Evolutionary conservation across 2,888 invertebrate genomes (phyloP).

Genomic region (Tanytarsus gracilentus): DNA sequence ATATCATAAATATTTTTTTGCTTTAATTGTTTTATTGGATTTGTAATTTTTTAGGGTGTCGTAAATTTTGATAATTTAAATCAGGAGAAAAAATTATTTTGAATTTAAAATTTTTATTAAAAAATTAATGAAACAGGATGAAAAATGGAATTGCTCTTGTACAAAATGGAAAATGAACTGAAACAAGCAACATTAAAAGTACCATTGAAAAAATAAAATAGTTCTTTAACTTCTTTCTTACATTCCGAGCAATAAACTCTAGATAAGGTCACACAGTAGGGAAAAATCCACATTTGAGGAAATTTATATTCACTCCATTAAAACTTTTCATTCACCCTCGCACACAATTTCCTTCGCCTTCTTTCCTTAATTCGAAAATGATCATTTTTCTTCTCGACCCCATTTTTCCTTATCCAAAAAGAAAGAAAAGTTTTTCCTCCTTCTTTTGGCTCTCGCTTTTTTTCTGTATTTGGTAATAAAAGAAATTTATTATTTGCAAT

Average conservation of each 20-base stretch:
- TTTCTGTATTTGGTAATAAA: conserved; percentile 13
- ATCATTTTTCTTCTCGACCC: conserved; percentile 1
- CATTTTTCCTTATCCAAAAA: not conserved
- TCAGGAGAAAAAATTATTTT: too few relatives aligned
- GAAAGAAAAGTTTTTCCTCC: not conserved
- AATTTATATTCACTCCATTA: conserved; percentile 17
- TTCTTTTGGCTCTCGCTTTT: not conserved
- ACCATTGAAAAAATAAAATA: not conserved
- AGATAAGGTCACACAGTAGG: too few relatives aligned
- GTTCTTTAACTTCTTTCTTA: not conserved
- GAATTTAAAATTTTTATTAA: too few relatives aligned
- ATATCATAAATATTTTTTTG: too few relatives aligned
- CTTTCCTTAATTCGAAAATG: conserved; percentile 19
- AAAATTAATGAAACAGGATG: too few relatives aligned
- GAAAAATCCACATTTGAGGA: conserved; percentile 13
- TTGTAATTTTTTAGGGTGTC: too few relatives aligned
- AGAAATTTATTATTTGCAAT: conserved; percentile 28
- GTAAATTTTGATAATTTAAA: too few relatives aligned
- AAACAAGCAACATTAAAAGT: too few relatives aligned
- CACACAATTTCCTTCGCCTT: not conserved
- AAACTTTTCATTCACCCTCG: conserved; percentile 4
- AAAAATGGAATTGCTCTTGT: too few relatives aligned
- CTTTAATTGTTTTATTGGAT: too few relatives aligned
- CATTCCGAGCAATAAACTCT: too few relatives aligned
- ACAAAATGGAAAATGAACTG: too few relatives aligned